Evolutionary conservation across 2,888 invertebrate genomes (phyloP).

Genomic region (Clunio marinus): DNA sequence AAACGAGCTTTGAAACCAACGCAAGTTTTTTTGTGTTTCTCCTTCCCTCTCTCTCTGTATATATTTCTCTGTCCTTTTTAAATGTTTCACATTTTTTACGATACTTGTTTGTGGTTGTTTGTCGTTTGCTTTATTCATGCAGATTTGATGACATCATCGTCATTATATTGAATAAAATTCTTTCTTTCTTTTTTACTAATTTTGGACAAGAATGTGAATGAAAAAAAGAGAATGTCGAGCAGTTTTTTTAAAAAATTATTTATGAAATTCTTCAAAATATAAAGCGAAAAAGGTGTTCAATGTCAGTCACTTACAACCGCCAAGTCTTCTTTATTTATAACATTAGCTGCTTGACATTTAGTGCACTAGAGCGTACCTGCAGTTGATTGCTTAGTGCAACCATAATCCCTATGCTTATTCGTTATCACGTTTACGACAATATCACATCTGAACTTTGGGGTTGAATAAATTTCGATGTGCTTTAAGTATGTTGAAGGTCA

Average conservation of each 20-base stretch:
- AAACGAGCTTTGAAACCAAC: conserved; percentile 7
- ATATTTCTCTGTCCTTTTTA: too few species aligned
- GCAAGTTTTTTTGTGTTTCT: conserved; percentile 13
- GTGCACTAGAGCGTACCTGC: not conserved
- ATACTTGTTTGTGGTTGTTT: conserved; percentile 6
- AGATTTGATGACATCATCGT: conserved; percentile 17
- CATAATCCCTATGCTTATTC: not conserved
- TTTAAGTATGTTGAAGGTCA: conserved; percentile 15
- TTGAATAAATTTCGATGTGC: not conserved
- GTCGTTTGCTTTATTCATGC: conserved; percentile 17
- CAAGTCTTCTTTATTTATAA: too few species aligned
- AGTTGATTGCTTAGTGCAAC: not conserved
- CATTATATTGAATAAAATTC: not conserved
- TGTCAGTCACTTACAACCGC: not conserved
- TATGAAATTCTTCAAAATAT: too few species aligned
- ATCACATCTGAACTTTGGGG: not conserved
- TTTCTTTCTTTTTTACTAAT: not conserved
- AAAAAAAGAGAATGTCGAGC: not conserved
- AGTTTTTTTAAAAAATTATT: too few species aligned
- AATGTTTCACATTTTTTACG: not conserved
- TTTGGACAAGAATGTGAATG: not conserved
- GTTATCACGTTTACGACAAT: conserved; percentile 1
- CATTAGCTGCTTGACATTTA: conserved; percentile 4
- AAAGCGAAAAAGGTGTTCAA: too few species aligned
- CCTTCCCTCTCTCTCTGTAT: too few species aligned